Conservation (phyloP, 2,797 vertebrate genomes). For the Hybognathus amarus region DNA sequence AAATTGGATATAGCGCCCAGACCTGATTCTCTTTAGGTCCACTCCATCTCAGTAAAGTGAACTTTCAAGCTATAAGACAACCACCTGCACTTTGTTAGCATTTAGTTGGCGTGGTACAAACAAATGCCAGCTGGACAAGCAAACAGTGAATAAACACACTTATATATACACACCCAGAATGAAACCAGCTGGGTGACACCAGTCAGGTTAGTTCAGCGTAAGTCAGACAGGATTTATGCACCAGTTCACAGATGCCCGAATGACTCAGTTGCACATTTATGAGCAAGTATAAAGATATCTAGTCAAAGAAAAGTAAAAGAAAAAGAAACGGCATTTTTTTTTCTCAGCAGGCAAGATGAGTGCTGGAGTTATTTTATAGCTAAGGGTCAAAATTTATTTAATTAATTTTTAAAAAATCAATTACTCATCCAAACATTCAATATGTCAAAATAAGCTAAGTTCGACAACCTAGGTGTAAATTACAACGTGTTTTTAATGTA, state of each 20-base stretch:
- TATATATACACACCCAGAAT: constrained; percentile 37
- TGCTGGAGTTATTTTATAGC: background rate
- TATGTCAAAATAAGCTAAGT: background rate
- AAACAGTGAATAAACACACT: constrained; percentile 44
- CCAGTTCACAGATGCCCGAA: constrained; percentile 3
- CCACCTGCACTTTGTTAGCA: constrained; percentile 59
- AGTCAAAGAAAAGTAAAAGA: background rate
- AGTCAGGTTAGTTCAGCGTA: constrained; percentile 1
- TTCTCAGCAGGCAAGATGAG: background rate
- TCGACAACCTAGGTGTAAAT: background rate
- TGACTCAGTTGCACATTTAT: background rate
- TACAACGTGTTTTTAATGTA: background rate
- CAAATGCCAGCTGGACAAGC: constrained; percentile 49
- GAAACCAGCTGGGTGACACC: constrained; percentile 35
- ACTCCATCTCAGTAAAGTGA: constrained; percentile 14
- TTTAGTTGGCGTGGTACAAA: constrained; percentile 50
- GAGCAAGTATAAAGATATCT: background rate
- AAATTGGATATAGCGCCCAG: background rate
- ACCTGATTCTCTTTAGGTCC: background rate
- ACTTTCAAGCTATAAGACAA: constrained; percentile 40
- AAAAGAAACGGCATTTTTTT: background rate
- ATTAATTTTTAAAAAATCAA: background rate
- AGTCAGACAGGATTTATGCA: constrained; percentile 10
- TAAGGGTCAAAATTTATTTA: background rate
- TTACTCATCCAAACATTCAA: background rate